phyloP scores from a whole-genome alignment of 1,140 invertebrate species.

The Pseudomyrmex concolor region DNA sequence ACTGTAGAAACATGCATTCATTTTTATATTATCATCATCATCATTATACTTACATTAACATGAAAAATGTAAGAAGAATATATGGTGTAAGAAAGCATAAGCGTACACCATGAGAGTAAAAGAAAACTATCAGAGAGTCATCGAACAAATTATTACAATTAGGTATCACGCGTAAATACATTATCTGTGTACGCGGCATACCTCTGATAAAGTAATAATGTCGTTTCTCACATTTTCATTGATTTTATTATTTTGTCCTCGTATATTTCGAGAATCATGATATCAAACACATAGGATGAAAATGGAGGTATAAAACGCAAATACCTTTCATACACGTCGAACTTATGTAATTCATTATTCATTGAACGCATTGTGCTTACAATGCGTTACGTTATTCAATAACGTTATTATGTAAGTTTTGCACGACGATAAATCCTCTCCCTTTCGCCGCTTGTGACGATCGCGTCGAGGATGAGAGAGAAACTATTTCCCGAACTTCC shows the following conservation, averaged over 20 bases:
- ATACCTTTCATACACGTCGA: not conserved
- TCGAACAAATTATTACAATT: conserved; percentile 45
- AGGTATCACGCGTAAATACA: conserved; percentile 71
- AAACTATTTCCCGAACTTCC: conserved; percentile 42
- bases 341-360: conserved; percentile 31
- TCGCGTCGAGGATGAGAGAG: not conserved
- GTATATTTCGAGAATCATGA: conserved; percentile 16
- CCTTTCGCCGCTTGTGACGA: conserved; percentile 1
- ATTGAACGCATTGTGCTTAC: conserved; percentile 18
- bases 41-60: not conserved
- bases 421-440: not conserved
- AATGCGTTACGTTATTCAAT: conserved; percentile 9
- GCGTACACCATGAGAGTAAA: conserved; percentile 56
- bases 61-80: not conserved
- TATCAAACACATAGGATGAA: not conserved
- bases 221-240: not conserved
- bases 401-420: not conserved
- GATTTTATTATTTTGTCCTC: conserved; percentile 15
- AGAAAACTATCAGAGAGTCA: not conserved
- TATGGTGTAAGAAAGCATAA: conserved; percentile 60
- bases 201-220: conserved; percentile 43
- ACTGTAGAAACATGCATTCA: too few species aligned
- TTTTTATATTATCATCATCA: not conserved
- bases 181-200: conserved; percentile 69
- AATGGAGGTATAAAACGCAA: not conserved